Evolutionary conservation across 2,888 invertebrate species (phyloP).

Genomic region (Anoncus sp.): DNA sequence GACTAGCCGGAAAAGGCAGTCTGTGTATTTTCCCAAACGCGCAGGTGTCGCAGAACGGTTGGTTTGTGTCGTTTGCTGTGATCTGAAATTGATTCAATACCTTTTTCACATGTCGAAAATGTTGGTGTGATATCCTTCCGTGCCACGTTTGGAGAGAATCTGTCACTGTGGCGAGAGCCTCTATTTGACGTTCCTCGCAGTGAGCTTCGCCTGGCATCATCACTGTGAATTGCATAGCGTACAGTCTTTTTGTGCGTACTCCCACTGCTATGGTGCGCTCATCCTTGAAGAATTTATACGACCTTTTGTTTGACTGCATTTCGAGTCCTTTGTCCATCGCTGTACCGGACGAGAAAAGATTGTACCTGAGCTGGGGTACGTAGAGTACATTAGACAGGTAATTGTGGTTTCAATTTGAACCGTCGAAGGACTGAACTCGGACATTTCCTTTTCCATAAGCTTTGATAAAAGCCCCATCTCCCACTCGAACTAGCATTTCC

Average conservation of each 20-base stretch:
- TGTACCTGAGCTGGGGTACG: constrained; percentile 39
- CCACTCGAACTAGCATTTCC: constrained; percentile 19
- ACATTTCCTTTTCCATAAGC: constrained; percentile 39
- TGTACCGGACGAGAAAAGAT: constrained; percentile 42
- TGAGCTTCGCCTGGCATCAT: background rate
- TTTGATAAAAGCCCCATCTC: constrained; percentile 24
- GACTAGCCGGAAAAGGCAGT: constrained; percentile 12
- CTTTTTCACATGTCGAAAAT: constrained; percentile 15
- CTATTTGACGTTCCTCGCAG: no score
- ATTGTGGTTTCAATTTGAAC: constrained; percentile 28
- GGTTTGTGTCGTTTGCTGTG: background rate
- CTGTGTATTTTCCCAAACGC: constrained; percentile 21
- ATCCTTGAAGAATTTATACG: constrained; percentile 13
- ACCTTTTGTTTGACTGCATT: constrained; percentile 19
- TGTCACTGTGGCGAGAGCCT: background rate
- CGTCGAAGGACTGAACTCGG: no score
- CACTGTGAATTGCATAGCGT: constrained; percentile 26
- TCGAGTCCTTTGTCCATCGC: constrained; percentile 43
- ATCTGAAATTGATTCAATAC: background rate
- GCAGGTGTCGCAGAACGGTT: constrained; percentile 19
- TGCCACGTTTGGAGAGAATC: constrained; percentile 31
- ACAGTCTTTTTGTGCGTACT: constrained; percentile 19
- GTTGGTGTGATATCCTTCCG: constrained; percentile 36
- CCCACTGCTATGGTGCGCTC: constrained; percentile 24
- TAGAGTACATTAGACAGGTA: constrained; percentile 29